Conservation (phyloP, 1,140 invertebrate genomes). For the Drosophila hydei region DNA sequence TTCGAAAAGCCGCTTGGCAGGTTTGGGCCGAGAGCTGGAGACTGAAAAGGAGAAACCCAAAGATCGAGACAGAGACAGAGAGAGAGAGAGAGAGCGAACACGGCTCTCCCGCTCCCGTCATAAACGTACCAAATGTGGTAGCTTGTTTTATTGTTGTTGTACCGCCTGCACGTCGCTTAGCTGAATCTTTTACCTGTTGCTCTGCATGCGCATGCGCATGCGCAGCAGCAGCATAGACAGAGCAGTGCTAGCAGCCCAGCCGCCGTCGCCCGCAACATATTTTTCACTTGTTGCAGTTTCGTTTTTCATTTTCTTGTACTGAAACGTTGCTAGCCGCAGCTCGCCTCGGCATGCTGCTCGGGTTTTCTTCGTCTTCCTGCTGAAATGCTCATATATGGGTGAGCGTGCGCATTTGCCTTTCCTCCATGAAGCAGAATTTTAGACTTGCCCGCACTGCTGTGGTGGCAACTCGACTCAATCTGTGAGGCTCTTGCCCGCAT, state of each 20-base stretch:
- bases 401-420: background rate
- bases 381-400: constrained; percentile 4
- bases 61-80: constrained; percentile 5
- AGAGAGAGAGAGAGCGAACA: constrained; percentile 5
- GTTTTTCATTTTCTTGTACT: constrained; percentile 80
- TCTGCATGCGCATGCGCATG: constrained; percentile 16
- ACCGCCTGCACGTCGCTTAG: constrained; percentile 23
- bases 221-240: constrained; percentile 25
- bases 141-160: constrained; percentile 49
- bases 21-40: constrained; percentile 45
- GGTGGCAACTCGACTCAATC: background rate
- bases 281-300: constrained; percentile 82
- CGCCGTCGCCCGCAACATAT: constrained; percentile 67
- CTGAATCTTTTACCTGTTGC: constrained; percentile 64
- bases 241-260: constrained; percentile 18
- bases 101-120: constrained; percentile 44
- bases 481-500: constrained; percentile 32
- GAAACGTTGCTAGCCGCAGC: constrained; percentile 10
- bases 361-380: constrained; percentile 23
- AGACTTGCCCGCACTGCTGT: constrained; percentile 10
- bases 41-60: constrained; percentile 11
- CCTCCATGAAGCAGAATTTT: constrained; percentile 32
- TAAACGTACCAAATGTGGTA: constrained; percentile 59
- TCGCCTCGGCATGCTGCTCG: constrained; percentile 25
- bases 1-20: constrained; percentile 60